Percentiles rank a stretch among this genome's conserved stretches.
Conservation (phyloP, 2,888 invertebrate species). For the Dendrolimus pini region DNA sequence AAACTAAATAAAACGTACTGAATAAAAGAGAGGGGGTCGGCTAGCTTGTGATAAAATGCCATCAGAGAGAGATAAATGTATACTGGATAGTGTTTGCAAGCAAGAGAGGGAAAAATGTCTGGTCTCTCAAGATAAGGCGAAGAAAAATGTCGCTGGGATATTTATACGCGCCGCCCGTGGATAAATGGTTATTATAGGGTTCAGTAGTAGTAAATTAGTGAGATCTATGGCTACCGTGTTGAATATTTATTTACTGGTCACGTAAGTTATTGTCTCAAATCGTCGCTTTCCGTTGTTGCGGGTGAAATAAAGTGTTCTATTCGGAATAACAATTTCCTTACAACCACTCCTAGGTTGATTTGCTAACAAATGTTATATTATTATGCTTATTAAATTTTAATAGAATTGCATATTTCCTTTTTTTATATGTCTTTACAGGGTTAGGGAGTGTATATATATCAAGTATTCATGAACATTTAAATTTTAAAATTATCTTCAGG, state of each 20-base stretch:
- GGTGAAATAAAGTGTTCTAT: constrained; percentile 1
- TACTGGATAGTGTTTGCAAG: constrained; percentile 13
- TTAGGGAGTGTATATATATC: too few species aligned
- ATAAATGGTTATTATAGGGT: constrained; percentile 72
- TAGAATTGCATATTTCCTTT: too few species aligned
- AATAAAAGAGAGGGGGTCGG: constrained; percentile 37
- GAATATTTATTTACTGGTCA: constrained; percentile 67
- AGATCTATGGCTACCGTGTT: constrained; percentile 61
- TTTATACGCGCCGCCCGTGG: constrained; percentile 56
- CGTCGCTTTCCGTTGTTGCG: constrained; percentile 5
- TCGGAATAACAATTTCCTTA: background rate
- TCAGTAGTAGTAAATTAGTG: constrained; percentile 69
- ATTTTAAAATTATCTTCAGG: too few species aligned
- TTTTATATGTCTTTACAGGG: too few species aligned
- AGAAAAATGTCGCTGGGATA: constrained; percentile 72
- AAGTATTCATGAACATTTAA: too few species aligned
- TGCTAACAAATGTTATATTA: too few species aligned
- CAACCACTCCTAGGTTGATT: too few species aligned
- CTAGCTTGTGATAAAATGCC: constrained; percentile 39
- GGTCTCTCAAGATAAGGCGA: constrained; percentile 63
- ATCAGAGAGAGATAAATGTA: constrained; percentile 15
- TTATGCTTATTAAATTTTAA: too few species aligned
- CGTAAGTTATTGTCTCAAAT: constrained; percentile 38
- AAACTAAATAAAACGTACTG: constrained; percentile 69
- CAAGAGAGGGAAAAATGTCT: constrained; percentile 43